Conservation (phyloP, 2,113 vertebrate genomes). For the Carassius gibelio region DNA sequence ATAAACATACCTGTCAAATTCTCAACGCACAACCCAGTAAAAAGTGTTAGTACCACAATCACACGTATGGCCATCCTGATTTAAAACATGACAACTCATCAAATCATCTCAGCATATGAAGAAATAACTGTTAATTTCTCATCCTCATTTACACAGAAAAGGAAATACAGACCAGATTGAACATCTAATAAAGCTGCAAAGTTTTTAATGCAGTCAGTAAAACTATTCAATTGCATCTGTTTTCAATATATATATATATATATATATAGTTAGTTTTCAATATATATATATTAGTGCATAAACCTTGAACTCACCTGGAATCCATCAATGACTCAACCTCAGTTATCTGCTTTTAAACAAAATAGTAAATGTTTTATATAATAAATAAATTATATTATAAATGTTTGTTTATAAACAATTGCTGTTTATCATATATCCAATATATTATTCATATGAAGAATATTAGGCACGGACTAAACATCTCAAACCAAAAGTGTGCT, state of each 20-base stretch:
- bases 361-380: not conserved
- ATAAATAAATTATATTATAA: not conserved
- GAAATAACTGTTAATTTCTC: too few relatives aligned
- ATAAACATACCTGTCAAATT: constrained; percentile 1
- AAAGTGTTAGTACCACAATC: not conserved
- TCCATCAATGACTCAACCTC: not conserved
- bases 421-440: not conserved
- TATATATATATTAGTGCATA: not conserved
- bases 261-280: too few relatives aligned
- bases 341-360: not conserved
- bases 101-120: too few relatives aligned
- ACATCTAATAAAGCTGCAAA: too few relatives aligned
- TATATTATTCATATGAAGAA: not conserved
- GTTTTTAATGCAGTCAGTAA: too few relatives aligned
- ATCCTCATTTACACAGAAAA: too few relatives aligned
- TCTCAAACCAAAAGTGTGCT: not conserved
- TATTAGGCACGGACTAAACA: not conserved
- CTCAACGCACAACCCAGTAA: not conserved
- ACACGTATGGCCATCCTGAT: not conserved
- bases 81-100: not conserved
- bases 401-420: too few relatives aligned
- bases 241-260: too few relatives aligned
- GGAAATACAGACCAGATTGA: too few relatives aligned
- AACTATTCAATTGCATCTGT: too few relatives aligned
- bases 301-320: not conserved